Evolutionary conservation across 1,140 invertebrate genomes (phyloP), one percentile per base, ranked within the genome.

Genomic region (Drosophila teissieri): DNA sequence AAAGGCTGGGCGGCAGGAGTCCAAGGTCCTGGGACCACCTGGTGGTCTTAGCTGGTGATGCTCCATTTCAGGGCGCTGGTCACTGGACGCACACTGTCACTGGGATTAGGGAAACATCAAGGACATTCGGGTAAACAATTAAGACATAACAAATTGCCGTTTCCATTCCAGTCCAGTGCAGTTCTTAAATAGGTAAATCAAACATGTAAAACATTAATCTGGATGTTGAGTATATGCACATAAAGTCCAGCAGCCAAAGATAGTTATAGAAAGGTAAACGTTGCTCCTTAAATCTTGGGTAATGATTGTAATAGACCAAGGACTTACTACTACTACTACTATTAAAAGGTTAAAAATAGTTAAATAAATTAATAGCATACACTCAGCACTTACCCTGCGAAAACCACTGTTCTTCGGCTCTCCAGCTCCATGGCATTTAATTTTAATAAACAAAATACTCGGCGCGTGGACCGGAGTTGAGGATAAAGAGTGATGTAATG

Each of bases 401-500:
- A 1, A 55, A 27, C 64, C 79, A 85, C 64, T 73, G 75, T 86
- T 22, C 60, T 0, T 27, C 8, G 19, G 8, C 62, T 36, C 7
- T 8, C 8, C 58, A 63, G 73, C 62, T 45, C 79, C 72, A 54
- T 62, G 63, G 73, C 80, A 83, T 84, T 89, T 88, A 80, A 89
- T 88, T 83, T 89, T 88, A 88, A 88, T 88, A 88, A 88, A 88
- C 83, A 83, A 89, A 88, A 89, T 83, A 80, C 80, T 79, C 51
- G 75, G 64, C 65, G 65, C 65, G 79, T 79, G 75, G 53, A 62
- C 17, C 65, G 37, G 55, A 7, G 27, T 22, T 42, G n/a, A 3
- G 52, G 40, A 27, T 15, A 14, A 17, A 19, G 12, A 22, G 11
- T 37, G 34, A 12, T 19, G 17, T 37, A 4, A 4, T 44, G 46